Evolutionary conservation across 2,113 vertebrate genomes (phyloP), one percentile per base, ranked within the genome.

Genomic region (Pseudopipra pipra): DNA sequence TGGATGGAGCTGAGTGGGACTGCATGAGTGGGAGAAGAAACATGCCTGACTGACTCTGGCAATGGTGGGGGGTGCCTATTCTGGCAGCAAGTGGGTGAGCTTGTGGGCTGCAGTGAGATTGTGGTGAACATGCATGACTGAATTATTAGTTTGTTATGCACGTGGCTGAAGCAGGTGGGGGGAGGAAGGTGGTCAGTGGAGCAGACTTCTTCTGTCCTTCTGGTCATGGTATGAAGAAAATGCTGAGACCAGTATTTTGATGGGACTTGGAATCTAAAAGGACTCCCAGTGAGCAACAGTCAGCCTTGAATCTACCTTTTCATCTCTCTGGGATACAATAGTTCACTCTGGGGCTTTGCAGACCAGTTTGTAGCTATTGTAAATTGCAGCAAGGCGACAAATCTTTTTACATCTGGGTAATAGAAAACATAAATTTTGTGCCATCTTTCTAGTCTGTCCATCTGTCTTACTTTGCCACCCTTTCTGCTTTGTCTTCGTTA

Each of bases 1-100:
- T 92, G 93, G 87, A 90, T 95, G 66, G 44, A 85, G 61, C 85
- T 89, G 72, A 84, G 92, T 96, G 92, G 92, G 90, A 91, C 63
- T 83, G 44, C 1, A 2, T 49, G 81, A 95, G 88, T 95, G 87
- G 84, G 90, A 89, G 81, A 77, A 85, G 85, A 90, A 97, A 51
- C 67, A 94, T 95, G 81, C 58, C 87, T 78, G 76, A 79, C 76
- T 82, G 14, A 73, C 62, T 95, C 83, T 91, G 76, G 63, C 49
- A 77, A 46, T 65, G 54, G 16, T 68, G 30, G 75, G 27, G 77
- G 62, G 14, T 67, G 47, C 78, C 39, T 92, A 63, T 94, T 94
- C 65, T 89, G 79, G 89, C 95, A 96, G 68, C 47, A 37, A 78
- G 86, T 89, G 61, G 82, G 68, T 90, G 91, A 28, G 51, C 49